phyloP scores from a whole-genome alignment of 2,797 vertebrate species.

The Sarcoramphus papa region DNA sequence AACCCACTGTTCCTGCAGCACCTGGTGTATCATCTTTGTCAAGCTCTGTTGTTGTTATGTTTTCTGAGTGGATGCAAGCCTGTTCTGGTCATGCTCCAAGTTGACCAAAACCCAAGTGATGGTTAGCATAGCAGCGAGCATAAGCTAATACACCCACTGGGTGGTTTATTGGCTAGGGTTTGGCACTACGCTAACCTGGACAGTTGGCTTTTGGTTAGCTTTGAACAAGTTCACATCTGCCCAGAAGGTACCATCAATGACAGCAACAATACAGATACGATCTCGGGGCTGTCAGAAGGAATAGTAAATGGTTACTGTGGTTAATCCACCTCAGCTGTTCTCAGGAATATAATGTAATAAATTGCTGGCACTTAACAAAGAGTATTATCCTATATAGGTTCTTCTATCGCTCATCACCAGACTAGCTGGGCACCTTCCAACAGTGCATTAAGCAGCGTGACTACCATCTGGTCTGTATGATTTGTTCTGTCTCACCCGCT shows the following conservation, averaged over 20 bases:
- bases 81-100: not conserved
- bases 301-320: not conserved
- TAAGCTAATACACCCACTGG: not conserved
- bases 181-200: fast-evolving
- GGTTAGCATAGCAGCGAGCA: not conserved
- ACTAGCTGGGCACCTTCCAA: conserved; percentile 3
- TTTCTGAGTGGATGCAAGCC: not conserved
- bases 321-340: conserved; percentile 8
- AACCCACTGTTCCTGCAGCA: not conserved
- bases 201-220: not conserved
- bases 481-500: not conserved
- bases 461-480: not conserved
- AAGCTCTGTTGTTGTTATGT: not conserved
- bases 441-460: not conserved
- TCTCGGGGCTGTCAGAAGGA: not conserved
- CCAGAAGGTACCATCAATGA: not conserved
- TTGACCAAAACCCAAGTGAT: not conserved
- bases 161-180: not conserved
- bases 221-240: not conserved
- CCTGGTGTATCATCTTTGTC: not conserved
- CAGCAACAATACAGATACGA: not conserved
- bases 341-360: not conserved
- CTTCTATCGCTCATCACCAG: not conserved
- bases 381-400: not conserved
- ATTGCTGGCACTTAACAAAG: not conserved